Conservation (phyloP, 1,140 invertebrate species). For the Drosophila sulfurigaster region DNA sequence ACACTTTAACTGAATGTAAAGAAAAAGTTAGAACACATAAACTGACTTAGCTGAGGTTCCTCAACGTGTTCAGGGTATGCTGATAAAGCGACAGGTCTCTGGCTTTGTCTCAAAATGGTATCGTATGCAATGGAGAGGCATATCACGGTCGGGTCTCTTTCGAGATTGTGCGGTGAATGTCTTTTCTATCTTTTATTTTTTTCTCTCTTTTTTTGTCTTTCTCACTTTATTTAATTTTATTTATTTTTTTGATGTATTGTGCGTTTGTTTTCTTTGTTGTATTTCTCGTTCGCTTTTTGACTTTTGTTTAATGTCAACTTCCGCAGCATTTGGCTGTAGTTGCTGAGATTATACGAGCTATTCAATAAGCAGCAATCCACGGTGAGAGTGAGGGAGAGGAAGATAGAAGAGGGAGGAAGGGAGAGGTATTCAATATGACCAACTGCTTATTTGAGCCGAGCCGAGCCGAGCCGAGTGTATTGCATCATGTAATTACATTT, state of each 20-base stretch:
- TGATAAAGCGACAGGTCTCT: conserved; percentile 2
- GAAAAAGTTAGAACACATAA: too few relatives aligned
- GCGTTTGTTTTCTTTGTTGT: conserved; percentile 35
- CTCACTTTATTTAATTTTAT: conserved; percentile 67
- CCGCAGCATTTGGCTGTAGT: conserved; percentile 38
- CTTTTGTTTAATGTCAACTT: conserved; percentile 59
- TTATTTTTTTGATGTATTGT: conserved; percentile 53
- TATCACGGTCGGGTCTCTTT: conserved; percentile 23
- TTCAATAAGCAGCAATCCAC: conserved; percentile 12
- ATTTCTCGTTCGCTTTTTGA: conserved; percentile 23
- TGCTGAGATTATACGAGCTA: conserved; percentile 15
- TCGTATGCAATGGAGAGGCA: conserved; percentile 21
- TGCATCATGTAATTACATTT: conserved; percentile 47
- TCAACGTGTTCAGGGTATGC: conserved; percentile 3
- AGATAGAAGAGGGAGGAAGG: neutral
- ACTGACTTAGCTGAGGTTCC: neutral
- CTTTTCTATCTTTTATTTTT: conserved; percentile 49
- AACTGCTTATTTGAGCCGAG: conserved; percentile 19
- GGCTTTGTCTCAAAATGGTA: neutral
- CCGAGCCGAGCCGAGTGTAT: conserved; percentile 1
- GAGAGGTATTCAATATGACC: conserved; percentile 36
- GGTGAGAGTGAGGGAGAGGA: neutral
- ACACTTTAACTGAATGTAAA: too few relatives aligned
- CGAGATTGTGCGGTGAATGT: conserved; percentile 52
- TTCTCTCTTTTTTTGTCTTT: conserved; percentile 39